Percentiles rank a stretch among this genome's conserved stretches.
Evolutionary conservation across 2,888 invertebrate species (phyloP).

Genomic region (Cosmorhoe ocellata): DNA sequence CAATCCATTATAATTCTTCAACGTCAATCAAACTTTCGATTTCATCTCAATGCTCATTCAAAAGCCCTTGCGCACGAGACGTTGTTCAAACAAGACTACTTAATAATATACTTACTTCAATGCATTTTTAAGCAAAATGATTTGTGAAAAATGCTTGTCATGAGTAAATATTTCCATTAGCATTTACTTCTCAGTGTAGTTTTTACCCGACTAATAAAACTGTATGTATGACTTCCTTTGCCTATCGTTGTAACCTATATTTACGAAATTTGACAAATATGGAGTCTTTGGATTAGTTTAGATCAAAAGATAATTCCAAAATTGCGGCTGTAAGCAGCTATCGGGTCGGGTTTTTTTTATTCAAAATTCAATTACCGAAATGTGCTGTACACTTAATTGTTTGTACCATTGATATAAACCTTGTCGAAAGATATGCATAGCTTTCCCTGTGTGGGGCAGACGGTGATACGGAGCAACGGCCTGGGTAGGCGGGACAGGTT

Average conservation of each 20-base stretch:
- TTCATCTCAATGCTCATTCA: conserved; percentile 30
- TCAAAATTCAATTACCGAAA: too few species aligned
- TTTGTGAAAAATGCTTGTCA: conserved; percentile 1
- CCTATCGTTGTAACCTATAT: too few species aligned
- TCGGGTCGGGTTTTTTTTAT: too few species aligned
- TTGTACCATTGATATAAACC: background rate
- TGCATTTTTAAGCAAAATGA: background rate
- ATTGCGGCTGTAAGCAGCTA: too few species aligned
- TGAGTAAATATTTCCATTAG: too few species aligned
- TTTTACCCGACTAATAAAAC: too few species aligned
- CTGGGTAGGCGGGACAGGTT: conserved; percentile 57
- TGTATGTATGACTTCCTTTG: too few species aligned
- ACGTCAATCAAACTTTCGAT: conserved; percentile 37
- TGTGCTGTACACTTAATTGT: too few species aligned
- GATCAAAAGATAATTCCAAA: too few species aligned
- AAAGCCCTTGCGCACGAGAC: background rate
- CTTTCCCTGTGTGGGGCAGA: conserved; percentile 13
- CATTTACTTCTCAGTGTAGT: too few species aligned
- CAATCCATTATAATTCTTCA: conserved; percentile 21
- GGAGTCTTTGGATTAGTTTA: too few species aligned
- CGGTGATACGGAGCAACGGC: conserved; percentile 46
- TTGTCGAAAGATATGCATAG: conserved; percentile 10
- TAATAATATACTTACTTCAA: background rate
- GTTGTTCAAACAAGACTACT: background rate
- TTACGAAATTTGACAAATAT: too few species aligned